Percentiles rank a stretch among this genome's conserved stretches.
phyloP scores from a whole-genome alignment of 2,797 vertebrate species.

The Simalia tracyae region DNA sequence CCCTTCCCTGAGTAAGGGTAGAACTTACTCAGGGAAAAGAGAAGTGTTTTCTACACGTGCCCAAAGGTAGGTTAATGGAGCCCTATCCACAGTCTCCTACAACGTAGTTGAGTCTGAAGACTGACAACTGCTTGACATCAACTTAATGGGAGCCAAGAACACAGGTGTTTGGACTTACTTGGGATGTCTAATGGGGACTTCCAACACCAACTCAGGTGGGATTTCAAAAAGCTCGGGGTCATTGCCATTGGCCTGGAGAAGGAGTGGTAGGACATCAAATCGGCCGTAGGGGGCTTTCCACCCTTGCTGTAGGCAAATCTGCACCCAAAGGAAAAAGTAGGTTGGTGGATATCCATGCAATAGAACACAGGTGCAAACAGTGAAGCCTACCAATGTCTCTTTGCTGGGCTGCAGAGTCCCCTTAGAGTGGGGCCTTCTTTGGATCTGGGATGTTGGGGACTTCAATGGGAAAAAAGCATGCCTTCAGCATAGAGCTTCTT shows the following conservation, averaged over 20 bases:
- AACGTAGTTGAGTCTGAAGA: not conserved
- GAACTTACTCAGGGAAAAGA: not conserved
- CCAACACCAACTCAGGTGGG: constrained; percentile 90
- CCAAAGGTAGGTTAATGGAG: not conserved
- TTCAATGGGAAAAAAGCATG: too few species aligned
- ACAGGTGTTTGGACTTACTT: constrained; percentile 81
- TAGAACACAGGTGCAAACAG: not conserved
- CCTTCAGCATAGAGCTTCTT: not conserved
- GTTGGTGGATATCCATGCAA: not conserved
- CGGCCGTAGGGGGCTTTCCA: constrained; percentile 91
- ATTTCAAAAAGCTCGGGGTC: constrained; percentile 97
- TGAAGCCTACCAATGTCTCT: not conserved
- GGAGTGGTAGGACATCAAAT: constrained; percentile 92
- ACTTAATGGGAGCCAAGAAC: accelerated
- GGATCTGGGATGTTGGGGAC: not conserved
- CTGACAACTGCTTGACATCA: too few species aligned
- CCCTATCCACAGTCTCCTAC: not conserved
- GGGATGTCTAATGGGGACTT: constrained; percentile 93
- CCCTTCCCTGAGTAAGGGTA: not conserved
- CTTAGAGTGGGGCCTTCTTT: not conserved
- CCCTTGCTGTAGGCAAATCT: constrained; percentile 96
- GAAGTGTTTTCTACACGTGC: too few species aligned
- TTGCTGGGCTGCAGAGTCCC: not conserved
- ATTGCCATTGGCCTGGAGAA: constrained; percentile 93
- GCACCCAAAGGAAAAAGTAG: not conserved